Evolutionary conservation across 2,113 vertebrate species (phyloP), one percentile per base, ranked within the genome.

Genomic region (Ophthalmolycus amberensis): DNA sequence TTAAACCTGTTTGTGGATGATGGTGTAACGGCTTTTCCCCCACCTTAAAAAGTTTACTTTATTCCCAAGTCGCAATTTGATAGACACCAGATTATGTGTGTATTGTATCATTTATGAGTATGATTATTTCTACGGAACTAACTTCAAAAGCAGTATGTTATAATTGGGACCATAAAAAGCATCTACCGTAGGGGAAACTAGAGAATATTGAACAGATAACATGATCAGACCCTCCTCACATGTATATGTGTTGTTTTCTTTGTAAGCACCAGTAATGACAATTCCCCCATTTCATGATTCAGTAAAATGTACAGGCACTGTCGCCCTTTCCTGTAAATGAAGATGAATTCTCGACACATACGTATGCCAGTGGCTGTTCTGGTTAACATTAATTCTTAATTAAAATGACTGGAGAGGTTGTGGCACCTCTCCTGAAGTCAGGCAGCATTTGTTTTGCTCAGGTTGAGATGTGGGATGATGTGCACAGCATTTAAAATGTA

Each of bases 291-390:
- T 12, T 11, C 9, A 67, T 42, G 71, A 40, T 38, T 52, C 44
- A 78, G 29, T 62, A 20, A 38, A 70, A 27, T 22, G 6, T 59
- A 16, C 29, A 44, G 8, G 16, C 9, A 27, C 38, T 52, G 1
- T 40, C 18, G 32, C 9, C 12, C 12, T 58, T 46, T 42, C 25
- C 27, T 62, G 27, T 48, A n/a, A 20, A 12, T 58, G 6, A 58
- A 22, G 10, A 69, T 69, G 8, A 32, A 75, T 75, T 74, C 15
- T 74, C 27, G 50, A 34, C 38, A 79, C 29, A 63, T 29, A 29
- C 29, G 29, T 29, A 46, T 54, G 9, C 15, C 22, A 71, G 7
- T 56, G 60, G 18, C 37, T 15, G 56, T 37, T 67, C 18, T 81
- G 63, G 46, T 56, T 38, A 16, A 52, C 29, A 73, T 58, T n/a